Base-by-base conservation (phyloP, 2,113 vertebrate species). In the Prunella himalayana region DNA sequence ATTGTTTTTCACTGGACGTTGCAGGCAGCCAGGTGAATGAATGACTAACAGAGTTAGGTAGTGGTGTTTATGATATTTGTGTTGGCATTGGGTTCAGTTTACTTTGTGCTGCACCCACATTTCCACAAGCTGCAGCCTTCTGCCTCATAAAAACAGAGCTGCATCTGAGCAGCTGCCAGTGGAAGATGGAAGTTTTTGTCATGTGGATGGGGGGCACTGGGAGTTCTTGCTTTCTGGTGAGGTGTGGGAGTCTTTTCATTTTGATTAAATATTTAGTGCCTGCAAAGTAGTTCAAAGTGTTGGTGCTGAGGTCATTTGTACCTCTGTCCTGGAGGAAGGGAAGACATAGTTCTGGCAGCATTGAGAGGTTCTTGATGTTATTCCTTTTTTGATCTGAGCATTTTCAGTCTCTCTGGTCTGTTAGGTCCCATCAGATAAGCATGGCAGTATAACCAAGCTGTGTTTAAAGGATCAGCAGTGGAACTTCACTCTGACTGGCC, bases 81-180 rank as follows among this genome's bases (percentile, higher is more conserved):
- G 82, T 94, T 90, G 87, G 82, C 84, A 37, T 49, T 92, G 28
- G 54, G 23, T 90, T 81, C 37, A 13, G 47, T 95, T 94, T 93
- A 88, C 68, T 81, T 96, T 60, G 56, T 83, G 56, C 82, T 83
- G 28, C 92, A 78, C 79, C 75, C 68, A 83, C 33, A 30, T 90
- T 87, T 90, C 42, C 39, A 60, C 44, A 47, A 72, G 7, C 33
- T 61, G 28, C 45, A 69, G 66, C 37, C 44, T 68, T 82, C 49
- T 89, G 30, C 2, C 0, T 37, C 70, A 31, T n/a, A 47, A 77
- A 88, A 92, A 27, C 63, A 53, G 59, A 72, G 15, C 51, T 86
- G 44, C 60, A 71, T 76, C 45, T 54, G 24, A 81, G 68, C 91
- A 47, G 30, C n/a, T 50, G 2, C 30, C 41, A 41, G n/a, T 73